Evolutionary conservation across 2,113 vertebrate genomes (phyloP).

Genomic region (Lontra canadensis): DNA sequence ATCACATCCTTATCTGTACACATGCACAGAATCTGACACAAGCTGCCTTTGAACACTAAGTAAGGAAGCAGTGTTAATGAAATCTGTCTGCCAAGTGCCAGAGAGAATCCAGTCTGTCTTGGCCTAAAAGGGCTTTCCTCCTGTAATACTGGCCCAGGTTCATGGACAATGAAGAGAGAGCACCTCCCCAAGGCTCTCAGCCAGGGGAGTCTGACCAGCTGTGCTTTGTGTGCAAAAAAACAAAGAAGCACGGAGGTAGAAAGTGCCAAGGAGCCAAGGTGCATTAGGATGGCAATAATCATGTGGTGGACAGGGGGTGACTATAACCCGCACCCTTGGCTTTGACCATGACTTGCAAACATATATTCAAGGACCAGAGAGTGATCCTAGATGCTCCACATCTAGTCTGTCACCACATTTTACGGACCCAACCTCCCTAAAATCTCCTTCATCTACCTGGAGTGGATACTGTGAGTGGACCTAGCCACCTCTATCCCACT

Average conservation of each 20-base stretch:
- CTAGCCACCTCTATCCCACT: neutral
- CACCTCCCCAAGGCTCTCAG: neutral
- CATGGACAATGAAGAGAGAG: neutral
- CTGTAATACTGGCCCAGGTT: neutral
- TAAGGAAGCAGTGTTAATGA: neutral
- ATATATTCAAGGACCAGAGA: neutral
- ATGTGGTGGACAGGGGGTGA: neutral
- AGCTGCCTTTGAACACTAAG: neutral
- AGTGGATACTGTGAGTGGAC: neutral
- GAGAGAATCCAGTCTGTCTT: neutral
- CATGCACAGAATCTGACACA: neutral
- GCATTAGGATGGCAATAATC: neutral
- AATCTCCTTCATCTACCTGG: neutral
- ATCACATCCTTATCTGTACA: neutral
- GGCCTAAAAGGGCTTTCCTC: neutral
- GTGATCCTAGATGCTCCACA: neutral
- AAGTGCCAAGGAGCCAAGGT: neutral
- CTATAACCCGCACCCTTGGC: neutral
- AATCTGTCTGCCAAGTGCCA: neutral
- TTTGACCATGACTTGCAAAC: conserved; percentile 24
- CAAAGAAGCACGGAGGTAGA: neutral
- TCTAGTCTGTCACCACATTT: neutral
- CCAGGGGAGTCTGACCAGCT: neutral
- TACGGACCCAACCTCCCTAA: neutral
- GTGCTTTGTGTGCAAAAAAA: neutral